Evolutionary conservation across 2,113 vertebrate genomes (phyloP).

Genomic region (Phyllostomus hastatus): DNA sequence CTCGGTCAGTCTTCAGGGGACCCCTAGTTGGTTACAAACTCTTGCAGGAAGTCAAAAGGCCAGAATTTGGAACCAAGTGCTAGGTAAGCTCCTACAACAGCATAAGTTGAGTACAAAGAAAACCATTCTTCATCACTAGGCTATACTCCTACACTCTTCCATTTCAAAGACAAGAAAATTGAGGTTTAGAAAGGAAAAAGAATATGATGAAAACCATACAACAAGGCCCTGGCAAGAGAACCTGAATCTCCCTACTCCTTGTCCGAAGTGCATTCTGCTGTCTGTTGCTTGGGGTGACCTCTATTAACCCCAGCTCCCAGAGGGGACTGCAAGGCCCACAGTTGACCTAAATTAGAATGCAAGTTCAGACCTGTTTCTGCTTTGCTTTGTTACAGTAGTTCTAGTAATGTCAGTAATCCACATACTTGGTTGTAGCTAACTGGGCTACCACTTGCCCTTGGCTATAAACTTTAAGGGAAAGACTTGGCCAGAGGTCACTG

Average conservation of each 20-base stretch:
- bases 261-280: not conserved
- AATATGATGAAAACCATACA: not conserved
- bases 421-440: not conserved
- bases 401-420: not conserved
- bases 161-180: not conserved
- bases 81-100: not conserved
- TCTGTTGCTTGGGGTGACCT: not conserved
- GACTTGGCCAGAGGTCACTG: not conserved
- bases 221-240: not conserved
- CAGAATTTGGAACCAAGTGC: not conserved
- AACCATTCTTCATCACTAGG: not conserved
- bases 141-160: not conserved
- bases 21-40: not conserved
- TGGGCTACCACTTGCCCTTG: not conserved
- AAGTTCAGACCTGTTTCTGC: not conserved
- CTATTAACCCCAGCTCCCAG: not conserved
- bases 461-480: not conserved
- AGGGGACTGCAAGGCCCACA: not conserved
- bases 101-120: not conserved
- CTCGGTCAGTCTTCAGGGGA: not conserved
- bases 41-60: not conserved
- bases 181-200: not conserved
- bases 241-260: not conserved
- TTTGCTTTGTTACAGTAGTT: not conserved
- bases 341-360: not conserved